Evolutionary conservation across 92 coral and sea anemone species (phyloP).

Genomic region (Phenganax subtilis): DNA sequence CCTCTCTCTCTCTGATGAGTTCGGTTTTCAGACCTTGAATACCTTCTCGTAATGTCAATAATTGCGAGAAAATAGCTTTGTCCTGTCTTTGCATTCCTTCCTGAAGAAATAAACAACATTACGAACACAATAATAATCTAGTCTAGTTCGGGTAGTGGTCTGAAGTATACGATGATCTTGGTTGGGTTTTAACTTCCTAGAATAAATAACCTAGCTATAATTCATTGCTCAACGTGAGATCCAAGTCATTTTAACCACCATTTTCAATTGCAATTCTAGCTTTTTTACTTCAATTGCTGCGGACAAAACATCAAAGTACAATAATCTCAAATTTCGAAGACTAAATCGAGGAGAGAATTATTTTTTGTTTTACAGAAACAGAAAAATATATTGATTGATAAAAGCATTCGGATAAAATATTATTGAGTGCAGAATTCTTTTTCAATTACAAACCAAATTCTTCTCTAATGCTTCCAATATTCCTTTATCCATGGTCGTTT

Average conservation of each 20-base stretch:
- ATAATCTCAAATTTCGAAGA: background rate
- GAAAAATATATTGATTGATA: background rate
- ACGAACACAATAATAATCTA: background rate
- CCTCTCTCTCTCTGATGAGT: conserved; percentile 24
- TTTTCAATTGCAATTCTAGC: too few species aligned
- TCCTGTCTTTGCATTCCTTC: conserved; percentile 36
- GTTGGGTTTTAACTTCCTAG: background rate
- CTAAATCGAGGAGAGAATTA: background rate
- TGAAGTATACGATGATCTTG: background rate
- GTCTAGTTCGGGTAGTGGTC: background rate
- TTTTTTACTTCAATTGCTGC: background rate
- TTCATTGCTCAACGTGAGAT: too few species aligned
- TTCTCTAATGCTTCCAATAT: background rate
- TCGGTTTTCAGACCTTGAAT: conserved; percentile 23
- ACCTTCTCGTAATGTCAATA: conserved; percentile 11
- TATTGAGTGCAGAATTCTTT: conserved; percentile 2
- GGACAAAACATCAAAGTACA: background rate
- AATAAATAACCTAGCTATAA: too few species aligned
- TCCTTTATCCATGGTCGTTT: background rate
- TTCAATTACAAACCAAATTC: conserved; percentile 23
- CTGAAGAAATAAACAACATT: background rate
- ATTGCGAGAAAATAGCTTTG: conserved; percentile 27
- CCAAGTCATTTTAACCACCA: too few species aligned
- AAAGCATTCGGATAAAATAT: conserved; percentile 5
- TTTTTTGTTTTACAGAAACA: background rate